phyloP scores from a whole-genome alignment of 2,888 invertebrate species.

The Fragum fragum region DNA sequence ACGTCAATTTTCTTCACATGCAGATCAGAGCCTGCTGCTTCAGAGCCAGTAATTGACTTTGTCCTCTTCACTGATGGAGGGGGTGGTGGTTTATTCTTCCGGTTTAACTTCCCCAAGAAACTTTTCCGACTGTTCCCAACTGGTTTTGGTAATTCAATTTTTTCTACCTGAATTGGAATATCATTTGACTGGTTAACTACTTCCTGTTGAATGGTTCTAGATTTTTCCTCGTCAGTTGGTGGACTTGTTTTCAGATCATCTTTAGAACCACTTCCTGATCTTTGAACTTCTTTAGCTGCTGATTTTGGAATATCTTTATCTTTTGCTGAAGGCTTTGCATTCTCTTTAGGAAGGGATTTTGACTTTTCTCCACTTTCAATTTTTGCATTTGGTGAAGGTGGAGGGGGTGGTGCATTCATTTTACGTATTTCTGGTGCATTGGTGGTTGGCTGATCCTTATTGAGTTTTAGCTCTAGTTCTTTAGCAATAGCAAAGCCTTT shows the following conservation, averaged over 20 bases:
- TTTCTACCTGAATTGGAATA: constrained; percentile 67
- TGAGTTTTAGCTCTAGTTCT: constrained; percentile 77
- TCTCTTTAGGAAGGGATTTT: constrained; percentile 45
- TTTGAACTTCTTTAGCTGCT: constrained; percentile 29
- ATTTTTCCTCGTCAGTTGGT: constrained; percentile 41
- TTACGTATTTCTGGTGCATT: constrained; percentile 39
- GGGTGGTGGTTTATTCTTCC: constrained; percentile 76
- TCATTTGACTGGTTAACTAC: constrained; percentile 24
- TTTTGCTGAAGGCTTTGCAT: constrained; percentile 40
- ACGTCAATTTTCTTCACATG: constrained; percentile 79
- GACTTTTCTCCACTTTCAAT: constrained; percentile 46
- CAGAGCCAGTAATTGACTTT: constrained; percentile 76
- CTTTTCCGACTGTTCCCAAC: constrained; percentile 76
- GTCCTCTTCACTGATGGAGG: constrained; percentile 79
- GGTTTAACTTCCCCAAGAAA: constrained; percentile 80
- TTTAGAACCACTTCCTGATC: constrained; percentile 42
- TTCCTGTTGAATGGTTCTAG: constrained; percentile 34
- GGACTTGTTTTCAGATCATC: constrained; percentile 55
- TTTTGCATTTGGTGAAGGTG: constrained; percentile 52
- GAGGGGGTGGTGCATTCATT: constrained; percentile 63
- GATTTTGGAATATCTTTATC: constrained; percentile 44
- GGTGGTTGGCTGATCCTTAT: constrained; percentile 41
- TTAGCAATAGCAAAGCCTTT: constrained; percentile 74
- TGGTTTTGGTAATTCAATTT: constrained; percentile 80
- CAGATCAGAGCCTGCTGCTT: constrained; percentile 72